A percentile compares a stretch with the other conserved stretches of the same genome.
Evolutionary conservation across 2,888 invertebrate species (phyloP).

Genomic region (Cantharis lateralis): DNA sequence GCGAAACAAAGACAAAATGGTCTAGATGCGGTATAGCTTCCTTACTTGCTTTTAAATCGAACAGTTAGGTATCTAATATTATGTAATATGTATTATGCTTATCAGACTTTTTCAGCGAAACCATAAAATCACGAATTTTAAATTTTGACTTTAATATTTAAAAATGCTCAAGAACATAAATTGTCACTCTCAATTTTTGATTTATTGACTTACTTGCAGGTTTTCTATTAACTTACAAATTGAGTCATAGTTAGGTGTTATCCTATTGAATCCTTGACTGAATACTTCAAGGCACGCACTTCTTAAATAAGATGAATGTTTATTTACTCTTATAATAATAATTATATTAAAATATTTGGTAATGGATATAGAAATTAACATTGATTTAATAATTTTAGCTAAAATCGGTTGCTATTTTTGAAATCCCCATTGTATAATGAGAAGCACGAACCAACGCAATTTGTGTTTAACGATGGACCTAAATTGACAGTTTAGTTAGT

Average conservation of each 20-base stretch:
- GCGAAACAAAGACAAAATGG: too few relatives aligned
- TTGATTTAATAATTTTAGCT: background rate
- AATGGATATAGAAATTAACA: background rate
- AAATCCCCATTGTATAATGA: background rate
- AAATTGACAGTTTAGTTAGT: constrained; percentile 4
- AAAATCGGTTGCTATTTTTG: background rate
- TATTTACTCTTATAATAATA: background rate
- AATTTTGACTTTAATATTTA: background rate
- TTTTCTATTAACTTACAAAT: background rate
- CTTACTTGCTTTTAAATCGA: too few relatives aligned
- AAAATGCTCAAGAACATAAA: background rate
- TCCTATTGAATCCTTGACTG: background rate
- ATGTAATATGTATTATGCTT: too few relatives aligned
- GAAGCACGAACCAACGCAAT: background rate
- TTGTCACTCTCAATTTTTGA: background rate
- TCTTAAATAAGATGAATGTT: background rate
- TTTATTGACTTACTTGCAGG: background rate
- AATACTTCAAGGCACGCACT: too few relatives aligned
- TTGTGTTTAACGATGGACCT: background rate
- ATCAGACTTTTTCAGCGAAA: too few relatives aligned
- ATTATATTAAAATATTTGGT: background rate
- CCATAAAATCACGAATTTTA: background rate
- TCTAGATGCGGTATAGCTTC: too few relatives aligned
- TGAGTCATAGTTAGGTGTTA: background rate
- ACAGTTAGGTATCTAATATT: too few relatives aligned